phyloP scores from a whole-genome alignment of 2,797 vertebrate species.

The Sparus aurata region DNA sequence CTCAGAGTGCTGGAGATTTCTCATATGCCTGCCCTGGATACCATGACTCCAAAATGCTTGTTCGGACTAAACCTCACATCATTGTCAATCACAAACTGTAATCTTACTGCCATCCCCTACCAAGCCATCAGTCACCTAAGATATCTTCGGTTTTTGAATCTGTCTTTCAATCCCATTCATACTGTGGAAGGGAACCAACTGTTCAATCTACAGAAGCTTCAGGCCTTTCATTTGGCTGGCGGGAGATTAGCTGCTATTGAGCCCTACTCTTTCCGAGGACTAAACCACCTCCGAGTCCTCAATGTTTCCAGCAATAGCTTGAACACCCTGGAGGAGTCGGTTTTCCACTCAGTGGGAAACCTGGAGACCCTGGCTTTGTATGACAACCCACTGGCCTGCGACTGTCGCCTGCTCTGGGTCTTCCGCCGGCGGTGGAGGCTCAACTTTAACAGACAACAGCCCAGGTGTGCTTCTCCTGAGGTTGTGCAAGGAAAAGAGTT shows the following conservation, averaged over 20 bases:
- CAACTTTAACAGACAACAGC: slow-evolving; percentile 97
- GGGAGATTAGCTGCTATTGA: slow-evolving; percentile 93
- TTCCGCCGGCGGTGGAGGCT: slow-evolving; percentile 98
- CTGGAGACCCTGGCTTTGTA: slow-evolving; percentile 96
- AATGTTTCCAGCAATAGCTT: slow-evolving; percentile 96
- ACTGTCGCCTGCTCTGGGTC: slow-evolving; percentile 98
- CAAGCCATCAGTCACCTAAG: slow-evolving; percentile 95
- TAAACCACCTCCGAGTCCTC: slow-evolving; percentile 95
- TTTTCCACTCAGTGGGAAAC: slow-evolving; percentile 98
- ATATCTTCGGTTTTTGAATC: slow-evolving; percentile 95
- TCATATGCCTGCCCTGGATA: slow-evolving; percentile 94
- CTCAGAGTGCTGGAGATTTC: slow-evolving; percentile 95
- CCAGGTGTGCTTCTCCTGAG: slow-evolving; percentile 91
- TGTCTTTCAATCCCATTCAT: slow-evolving; percentile 96
- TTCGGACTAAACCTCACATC: slow-evolving; percentile 97
- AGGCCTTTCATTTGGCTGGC: slow-evolving; percentile 96
- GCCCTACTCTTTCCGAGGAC: slow-evolving; percentile 95
- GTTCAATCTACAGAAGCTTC: slow-evolving; percentile 94
- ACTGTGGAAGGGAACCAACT: slow-evolving; percentile 95
- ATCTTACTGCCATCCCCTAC: slow-evolving; percentile 93
- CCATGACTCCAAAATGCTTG: slow-evolving; percentile 95
- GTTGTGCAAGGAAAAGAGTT: slow-evolving; percentile 96
- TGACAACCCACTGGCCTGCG: slow-evolving; percentile 95
- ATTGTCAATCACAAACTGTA: slow-evolving; percentile 95
- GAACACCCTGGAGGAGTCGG: slow-evolving; percentile 95